Percentiles rank a stretch among this genome's conserved stretches.
These are phyloP conservation scores for Caenorhabditis afra DNA, from an alignment of 2,888 invertebrate genomes.

Conservation along the genomic window DNA sequence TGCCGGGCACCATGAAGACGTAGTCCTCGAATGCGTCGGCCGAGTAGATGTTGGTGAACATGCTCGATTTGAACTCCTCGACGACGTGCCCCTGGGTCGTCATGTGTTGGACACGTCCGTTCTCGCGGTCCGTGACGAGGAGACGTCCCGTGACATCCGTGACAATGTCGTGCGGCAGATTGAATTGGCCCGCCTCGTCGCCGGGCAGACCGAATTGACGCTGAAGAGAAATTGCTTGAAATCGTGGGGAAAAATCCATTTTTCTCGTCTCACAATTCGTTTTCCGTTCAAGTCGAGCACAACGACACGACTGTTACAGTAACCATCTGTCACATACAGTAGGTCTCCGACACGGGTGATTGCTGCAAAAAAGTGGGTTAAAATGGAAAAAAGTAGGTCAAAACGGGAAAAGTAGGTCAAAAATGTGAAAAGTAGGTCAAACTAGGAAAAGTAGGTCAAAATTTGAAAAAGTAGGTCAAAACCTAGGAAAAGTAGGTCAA, in stretches of 20 bases:
- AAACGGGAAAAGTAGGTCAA: too few relatives aligned
- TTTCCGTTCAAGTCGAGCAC: constrained; percentile 65
- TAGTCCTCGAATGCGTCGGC: constrained; percentile 60
- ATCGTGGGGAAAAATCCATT: too few relatives aligned
- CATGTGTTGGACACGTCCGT: constrained; percentile 82
- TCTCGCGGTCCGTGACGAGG: constrained; percentile 83
- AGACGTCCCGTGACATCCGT: constrained; percentile 81
- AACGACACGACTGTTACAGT: constrained; percentile 80
- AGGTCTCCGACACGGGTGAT: constrained; percentile 54
- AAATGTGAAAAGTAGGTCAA: too few relatives aligned
- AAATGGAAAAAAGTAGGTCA: not conserved
- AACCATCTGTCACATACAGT: constrained; percentile 67
- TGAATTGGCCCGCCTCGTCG: constrained; percentile 77
- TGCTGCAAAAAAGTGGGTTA: constrained; percentile 7
- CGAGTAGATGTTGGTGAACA: constrained; percentile 71
- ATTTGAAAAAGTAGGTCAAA: too few relatives aligned
- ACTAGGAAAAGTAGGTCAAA: too few relatives aligned
- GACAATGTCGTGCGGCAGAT: constrained; percentile 82
- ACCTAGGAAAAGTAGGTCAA: too few relatives aligned
- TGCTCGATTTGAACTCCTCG: constrained; percentile 59
- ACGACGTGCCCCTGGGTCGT: constrained; percentile 63
- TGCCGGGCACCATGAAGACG: constrained; percentile 72
- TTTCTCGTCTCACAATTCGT: constrained; percentile 49
- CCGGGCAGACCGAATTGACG: constrained; percentile 73
- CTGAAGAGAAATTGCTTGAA: too few relatives aligned